phyloP scores from a whole-genome alignment of 2,113 vertebrate genomes.

The Tragelaphus imberbis region DNA sequence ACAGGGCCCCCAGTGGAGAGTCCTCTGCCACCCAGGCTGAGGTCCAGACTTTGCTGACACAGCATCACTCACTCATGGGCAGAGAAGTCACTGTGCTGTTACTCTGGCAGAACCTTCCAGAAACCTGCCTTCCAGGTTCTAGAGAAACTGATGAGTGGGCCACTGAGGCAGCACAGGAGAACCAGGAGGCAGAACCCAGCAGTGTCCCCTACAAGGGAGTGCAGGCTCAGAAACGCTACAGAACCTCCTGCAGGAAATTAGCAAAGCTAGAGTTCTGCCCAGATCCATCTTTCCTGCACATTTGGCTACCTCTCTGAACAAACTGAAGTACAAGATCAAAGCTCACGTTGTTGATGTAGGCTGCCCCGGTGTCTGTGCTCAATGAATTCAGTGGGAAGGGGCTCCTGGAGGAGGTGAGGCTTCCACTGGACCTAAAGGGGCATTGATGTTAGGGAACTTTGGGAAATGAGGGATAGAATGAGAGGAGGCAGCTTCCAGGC shows the following conservation, averaged over 20 bases:
- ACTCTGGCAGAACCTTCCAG: not conserved
- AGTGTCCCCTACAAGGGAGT: not conserved
- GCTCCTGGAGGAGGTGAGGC: not conserved
- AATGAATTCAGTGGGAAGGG: not conserved
- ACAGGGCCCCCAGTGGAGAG: not conserved
- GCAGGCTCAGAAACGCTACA: not conserved
- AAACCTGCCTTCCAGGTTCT: not conserved
- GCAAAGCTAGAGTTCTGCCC: no score
- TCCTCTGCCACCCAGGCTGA: not conserved
- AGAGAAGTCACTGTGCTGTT: not conserved
- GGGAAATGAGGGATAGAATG: not conserved
- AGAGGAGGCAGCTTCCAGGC: not conserved
- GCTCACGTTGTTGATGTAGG: not conserved
- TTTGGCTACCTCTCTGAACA: not conserved
- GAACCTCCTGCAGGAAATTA: not conserved
- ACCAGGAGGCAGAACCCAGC: not conserved
- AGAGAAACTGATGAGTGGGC: not conserved
- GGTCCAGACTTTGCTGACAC: not conserved
- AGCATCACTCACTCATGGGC: not conserved
- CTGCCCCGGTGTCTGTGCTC: no score
- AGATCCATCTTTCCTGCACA: rapidly evolving
- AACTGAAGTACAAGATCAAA: not conserved
- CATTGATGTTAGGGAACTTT: not conserved
- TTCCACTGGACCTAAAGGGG: not conserved
- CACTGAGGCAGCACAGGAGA: not conserved